phyloP scores from a whole-genome alignment of 2,797 vertebrate genomes.

The Rhadinocentrus ornatus region DNA sequence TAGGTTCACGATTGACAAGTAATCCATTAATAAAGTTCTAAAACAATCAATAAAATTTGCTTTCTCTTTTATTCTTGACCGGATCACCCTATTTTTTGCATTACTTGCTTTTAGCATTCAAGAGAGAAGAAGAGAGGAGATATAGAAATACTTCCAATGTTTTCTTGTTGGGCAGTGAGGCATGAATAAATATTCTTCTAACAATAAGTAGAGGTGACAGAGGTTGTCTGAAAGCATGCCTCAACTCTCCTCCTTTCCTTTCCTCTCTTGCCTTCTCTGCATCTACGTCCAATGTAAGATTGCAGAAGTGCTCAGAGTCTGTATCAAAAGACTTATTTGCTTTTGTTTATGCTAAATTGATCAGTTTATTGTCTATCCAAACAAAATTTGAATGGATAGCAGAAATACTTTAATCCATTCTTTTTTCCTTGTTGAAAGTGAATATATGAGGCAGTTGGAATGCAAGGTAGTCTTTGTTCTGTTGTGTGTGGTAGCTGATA shows the following conservation, averaged over 20 bases:
- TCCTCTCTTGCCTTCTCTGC: conserved; percentile 7
- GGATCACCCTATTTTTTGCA: conserved; percentile 43
- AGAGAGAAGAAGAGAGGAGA: background rate
- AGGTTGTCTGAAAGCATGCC: conserved; percentile 62
- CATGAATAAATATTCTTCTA: conserved; percentile 76
- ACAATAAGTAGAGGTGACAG: conserved; percentile 77
- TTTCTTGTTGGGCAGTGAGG: conserved; percentile 70
- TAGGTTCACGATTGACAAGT: background rate
- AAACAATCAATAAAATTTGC: conserved; percentile 1
- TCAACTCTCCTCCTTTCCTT: conserved; percentile 26
- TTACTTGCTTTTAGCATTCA: conserved; percentile 35
- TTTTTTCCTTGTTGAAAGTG: conserved; percentile 1
- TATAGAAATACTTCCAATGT: conserved; percentile 55
- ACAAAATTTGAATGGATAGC: conserved; percentile 19
- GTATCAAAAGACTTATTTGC: conserved; percentile 19
- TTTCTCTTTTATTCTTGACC: conserved; percentile 47
- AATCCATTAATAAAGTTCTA: background rate
- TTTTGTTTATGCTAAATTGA: conserved; percentile 37
- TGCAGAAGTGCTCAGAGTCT: conserved; percentile 29
- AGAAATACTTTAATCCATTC: conserved; percentile 8
- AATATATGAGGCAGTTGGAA: conserved; percentile 12
- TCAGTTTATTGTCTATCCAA: conserved; percentile 24
- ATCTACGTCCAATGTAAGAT: conserved; percentile 22
- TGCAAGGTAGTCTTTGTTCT: background rate
- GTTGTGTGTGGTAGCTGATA: background rate